These are phyloP conservation scores for Drosophila virilis DNA, from an alignment of 1,140 invertebrate species.

Conservation along the genomic window DNA sequence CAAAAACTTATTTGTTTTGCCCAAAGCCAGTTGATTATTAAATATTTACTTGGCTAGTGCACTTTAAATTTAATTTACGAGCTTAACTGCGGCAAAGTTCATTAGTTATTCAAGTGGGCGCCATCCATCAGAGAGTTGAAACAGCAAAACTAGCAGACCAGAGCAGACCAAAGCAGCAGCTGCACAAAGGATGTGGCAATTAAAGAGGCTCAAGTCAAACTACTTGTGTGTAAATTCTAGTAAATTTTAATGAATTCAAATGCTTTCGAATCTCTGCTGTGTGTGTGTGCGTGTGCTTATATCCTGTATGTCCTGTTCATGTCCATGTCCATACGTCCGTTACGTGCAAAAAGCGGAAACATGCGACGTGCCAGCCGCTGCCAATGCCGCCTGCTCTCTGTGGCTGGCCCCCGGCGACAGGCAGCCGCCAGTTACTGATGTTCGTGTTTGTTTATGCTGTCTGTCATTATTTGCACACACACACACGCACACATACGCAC, in stretches of 20 bases:
- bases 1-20: conserved; percentile 57
- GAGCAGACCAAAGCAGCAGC: background rate
- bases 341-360: conserved; percentile 77
- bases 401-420: conserved; percentile 65
- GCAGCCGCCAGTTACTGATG: conserved; percentile 59
- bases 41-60: conserved; percentile 66
- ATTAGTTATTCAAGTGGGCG: conserved; percentile 64
- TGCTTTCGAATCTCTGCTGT: conserved; percentile 30
- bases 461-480: conserved; percentile 76
- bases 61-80: conserved; percentile 76
- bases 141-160: conserved; percentile 7
- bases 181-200: conserved; percentile 16
- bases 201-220: conserved; percentile 44
- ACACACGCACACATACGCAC: conserved; percentile 25
- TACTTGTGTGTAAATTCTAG: conserved; percentile 50
- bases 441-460: conserved; percentile 77
- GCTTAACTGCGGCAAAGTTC: conserved; percentile 63
- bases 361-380: conserved; percentile 66
- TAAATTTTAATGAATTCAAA: conserved; percentile 78
- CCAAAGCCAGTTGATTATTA: conserved; percentile 67
- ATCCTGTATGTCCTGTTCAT: conserved; percentile 37
- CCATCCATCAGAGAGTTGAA: conserved; percentile 57
- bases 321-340: conserved; percentile 43
- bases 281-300: conserved; percentile 19
- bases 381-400: conserved; percentile 33